Conservation (phyloP, 2,888 invertebrate species). For the Endomychus coccineus region DNA sequence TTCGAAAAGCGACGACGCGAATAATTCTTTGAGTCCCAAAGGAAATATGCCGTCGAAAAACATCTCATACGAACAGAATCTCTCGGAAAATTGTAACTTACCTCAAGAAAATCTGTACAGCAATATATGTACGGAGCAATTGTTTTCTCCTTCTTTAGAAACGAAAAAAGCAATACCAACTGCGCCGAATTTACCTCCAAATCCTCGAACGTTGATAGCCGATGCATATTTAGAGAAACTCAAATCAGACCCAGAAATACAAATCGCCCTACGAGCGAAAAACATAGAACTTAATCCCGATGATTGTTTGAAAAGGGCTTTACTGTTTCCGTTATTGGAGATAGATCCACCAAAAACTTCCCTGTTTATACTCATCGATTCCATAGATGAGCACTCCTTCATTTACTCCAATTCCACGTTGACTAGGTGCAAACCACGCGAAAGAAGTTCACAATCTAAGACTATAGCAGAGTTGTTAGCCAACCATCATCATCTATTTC, state of each 20-base stretch:
- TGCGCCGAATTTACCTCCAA: conserved; percentile 47
- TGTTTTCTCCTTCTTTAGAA: conserved; percentile 31
- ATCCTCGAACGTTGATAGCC: conserved; percentile 58
- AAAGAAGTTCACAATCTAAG: conserved; percentile 46
- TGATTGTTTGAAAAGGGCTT: conserved; percentile 81
- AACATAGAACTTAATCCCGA: conserved; percentile 83
- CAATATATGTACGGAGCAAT: conserved; percentile 34
- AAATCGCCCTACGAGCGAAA: conserved; percentile 68
- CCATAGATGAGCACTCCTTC: conserved; percentile 75
- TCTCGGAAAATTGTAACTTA: too few relatives aligned
- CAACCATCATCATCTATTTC: conserved; percentile 83
- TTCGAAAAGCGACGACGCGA: conserved; percentile 21
- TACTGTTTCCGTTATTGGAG: conserved; percentile 79
- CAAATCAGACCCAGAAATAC: conserved; percentile 71
- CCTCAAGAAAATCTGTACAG: conserved; percentile 36
- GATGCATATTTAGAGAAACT: conserved; percentile 76
- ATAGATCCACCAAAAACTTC: conserved; percentile 81
- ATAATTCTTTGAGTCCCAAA: conserved; percentile 22
- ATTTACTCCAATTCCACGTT: conserved; percentile 51
- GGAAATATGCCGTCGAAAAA: conserved; percentile 17
- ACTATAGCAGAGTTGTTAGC: conserved; percentile 79
- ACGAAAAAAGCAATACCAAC: conserved; percentile 36
- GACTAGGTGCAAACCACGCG: conserved; percentile 47
- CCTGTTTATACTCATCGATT: conserved; percentile 81
- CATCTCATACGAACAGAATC: conserved; percentile 29